Evolutionary conservation across 2,797 vertebrate genomes (phyloP), one percentile per base, ranked within the genome.

Genomic region (Falco novaeseelandiae): DNA sequence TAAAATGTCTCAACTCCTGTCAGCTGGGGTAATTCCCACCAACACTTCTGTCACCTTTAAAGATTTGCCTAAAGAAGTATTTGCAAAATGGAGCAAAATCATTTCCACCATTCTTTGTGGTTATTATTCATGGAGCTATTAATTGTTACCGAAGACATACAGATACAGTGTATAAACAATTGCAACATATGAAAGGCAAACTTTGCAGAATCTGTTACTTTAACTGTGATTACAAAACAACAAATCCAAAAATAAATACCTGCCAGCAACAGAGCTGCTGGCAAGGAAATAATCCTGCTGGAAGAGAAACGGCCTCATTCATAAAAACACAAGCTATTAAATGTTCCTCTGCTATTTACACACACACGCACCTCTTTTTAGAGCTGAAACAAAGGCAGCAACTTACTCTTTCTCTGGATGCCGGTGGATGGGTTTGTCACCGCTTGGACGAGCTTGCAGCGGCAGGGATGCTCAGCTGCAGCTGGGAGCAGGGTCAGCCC

Each of bases 341-440:
- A 61, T 7, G 1, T 46, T 67, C 38, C 23, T 92, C 8, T 83
- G 83, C 62, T 76, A 51, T 48, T 58, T 71, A 69, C 12, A 44
- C 42, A 18, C 42, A 18, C 42, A 44, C 17, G 3, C n/a, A 48
- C 34, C 14, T 3, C 22, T 38, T 67, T 84, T 59, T 32, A 49
- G 55, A 85, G 42, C 46, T 2, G 18, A 90, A 96, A 90, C 57
- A 87, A 61, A 84, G 66, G 52, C 32, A 59, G 38, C 4, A 10
- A 97, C 97, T 98, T 96, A 98, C 97, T n/a, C 61, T 90, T 85
- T 66, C 82, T 92, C 40, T 4, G 2, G 19, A 65, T 84, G 77
- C 40, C 14, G 7, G 29, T 0, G 0, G 14, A 22, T 8, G 21
- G 46, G 67, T 66, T 87, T 2, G 18, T 66, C 79, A 1, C 18